Percentiles rank a stretch among this genome's conserved stretches.
phyloP scores from a whole-genome alignment of 2,797 vertebrate species.

The Phrynocephalus forsythii region DNA sequence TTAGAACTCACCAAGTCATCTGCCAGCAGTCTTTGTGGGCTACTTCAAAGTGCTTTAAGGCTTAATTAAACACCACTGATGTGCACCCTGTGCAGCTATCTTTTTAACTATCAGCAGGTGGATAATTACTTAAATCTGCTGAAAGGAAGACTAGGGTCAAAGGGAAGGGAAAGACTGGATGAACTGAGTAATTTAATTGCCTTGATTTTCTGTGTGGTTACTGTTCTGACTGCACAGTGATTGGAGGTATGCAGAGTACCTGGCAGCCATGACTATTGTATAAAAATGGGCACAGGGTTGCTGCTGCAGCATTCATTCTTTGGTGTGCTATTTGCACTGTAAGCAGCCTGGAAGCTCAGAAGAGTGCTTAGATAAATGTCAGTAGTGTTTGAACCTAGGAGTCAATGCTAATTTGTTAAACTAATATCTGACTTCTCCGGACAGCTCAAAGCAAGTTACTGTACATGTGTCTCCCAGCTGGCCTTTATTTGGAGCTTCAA shows the following conservation, averaged over 20 bases:
- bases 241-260: not conserved
- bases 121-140: conserved; percentile 2
- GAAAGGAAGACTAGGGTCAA: not conserved
- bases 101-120: conserved; percentile 21
- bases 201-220: not conserved
- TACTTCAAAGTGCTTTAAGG: conserved; percentile 14
- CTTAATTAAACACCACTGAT: conserved; percentile 16
- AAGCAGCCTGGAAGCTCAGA: not conserved
- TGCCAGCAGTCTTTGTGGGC: conserved; percentile 12
- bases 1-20: not conserved
- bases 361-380: not conserved
- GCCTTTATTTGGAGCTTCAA: not conserved
- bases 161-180: not conserved
- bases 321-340: not conserved
- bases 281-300: not conserved
- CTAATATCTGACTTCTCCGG: not conserved
- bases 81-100: not conserved
- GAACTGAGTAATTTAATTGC: not conserved
- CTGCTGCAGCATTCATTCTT: not conserved
- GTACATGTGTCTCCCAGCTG: not conserved
- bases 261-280: not conserved
- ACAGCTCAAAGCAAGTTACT: not conserved
- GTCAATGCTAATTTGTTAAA: not conserved
- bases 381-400: not conserved
- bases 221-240: not conserved